Evolutionary conservation across 2,797 vertebrate species (phyloP).

Genomic region (Sylvia borin): DNA sequence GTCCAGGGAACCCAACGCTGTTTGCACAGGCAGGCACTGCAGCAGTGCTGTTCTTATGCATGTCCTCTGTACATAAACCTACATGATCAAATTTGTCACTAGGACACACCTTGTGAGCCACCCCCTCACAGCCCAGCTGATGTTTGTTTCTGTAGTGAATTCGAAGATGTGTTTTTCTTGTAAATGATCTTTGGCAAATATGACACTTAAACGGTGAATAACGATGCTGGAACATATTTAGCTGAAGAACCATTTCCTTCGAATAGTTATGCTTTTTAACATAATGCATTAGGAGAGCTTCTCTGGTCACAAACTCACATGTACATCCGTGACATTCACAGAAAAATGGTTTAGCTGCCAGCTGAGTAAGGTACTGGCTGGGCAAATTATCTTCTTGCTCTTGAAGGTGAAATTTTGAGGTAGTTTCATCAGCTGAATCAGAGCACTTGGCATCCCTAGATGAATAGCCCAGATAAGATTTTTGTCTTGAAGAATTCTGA

Average conservation of each 20-base stretch:
- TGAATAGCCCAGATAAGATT: constrained; percentile 74
- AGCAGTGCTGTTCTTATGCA: constrained; percentile 47
- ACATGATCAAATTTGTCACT: constrained; percentile 70
- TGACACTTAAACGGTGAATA: constrained; percentile 95
- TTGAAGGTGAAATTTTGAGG: constrained; percentile 76
- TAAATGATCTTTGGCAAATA: constrained; percentile 90
- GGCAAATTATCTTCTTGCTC: constrained; percentile 75
- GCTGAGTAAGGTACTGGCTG: constrained; percentile 78
- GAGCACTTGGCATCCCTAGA: constrained; percentile 79
- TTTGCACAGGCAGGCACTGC: constrained; percentile 12
- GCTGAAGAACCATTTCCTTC: constrained; percentile 83
- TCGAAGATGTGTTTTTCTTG: constrained; percentile 87
- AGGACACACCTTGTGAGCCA: constrained; percentile 79
- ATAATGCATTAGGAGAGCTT: constrained; percentile 91
- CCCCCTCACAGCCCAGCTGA: constrained; percentile 78
- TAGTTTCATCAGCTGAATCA: constrained; percentile 67
- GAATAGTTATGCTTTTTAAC: constrained; percentile 86
- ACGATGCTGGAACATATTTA: constrained; percentile 85
- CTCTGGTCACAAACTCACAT: constrained; percentile 88
- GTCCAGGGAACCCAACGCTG: constrained; percentile 9
- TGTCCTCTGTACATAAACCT: constrained; percentile 58
- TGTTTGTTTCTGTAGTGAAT: constrained; percentile 89
- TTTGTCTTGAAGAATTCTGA: constrained; percentile 69
- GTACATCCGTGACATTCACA: constrained; percentile 87
- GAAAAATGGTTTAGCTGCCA: constrained; percentile 87